phyloP scores from a whole-genome alignment of 92 coral and sea anemone species.

The Siderastrea radians region DNA sequence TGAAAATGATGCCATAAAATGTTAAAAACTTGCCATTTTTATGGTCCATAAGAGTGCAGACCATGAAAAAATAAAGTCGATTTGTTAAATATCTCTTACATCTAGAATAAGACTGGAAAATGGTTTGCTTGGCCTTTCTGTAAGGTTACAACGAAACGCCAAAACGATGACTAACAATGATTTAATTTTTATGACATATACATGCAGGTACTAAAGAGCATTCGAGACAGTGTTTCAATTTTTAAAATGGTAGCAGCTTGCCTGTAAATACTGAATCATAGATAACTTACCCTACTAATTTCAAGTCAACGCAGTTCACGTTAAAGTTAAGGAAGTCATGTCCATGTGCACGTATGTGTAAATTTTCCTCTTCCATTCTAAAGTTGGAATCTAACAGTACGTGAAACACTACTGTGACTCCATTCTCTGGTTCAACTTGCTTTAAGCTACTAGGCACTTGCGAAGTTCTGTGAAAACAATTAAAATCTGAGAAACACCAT shows the following conservation, averaged over 20 bases:
- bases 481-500: background rate
- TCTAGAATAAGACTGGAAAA: too few species aligned
- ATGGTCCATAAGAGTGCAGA: too few species aligned
- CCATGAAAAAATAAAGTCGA: too few species aligned
- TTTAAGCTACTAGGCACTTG: background rate
- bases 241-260: too few species aligned
- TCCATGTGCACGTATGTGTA: constrained; percentile 44
- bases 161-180: too few species aligned
- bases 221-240: background rate
- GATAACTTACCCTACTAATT: background rate
- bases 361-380: constrained; percentile 21
- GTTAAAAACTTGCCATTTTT: too few species aligned
- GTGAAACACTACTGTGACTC: constrained; percentile 73
- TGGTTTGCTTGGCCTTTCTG: too few species aligned
- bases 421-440: constrained; percentile 31
- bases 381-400: constrained; percentile 58
- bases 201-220: too few species aligned
- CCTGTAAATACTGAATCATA: background rate
- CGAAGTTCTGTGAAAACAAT: background rate
- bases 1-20: too few species aligned
- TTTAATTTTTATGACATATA: too few species aligned
- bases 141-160: too few species aligned
- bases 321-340: constrained; percentile 53
- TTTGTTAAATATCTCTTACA: too few species aligned
- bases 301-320: constrained; percentile 28